Percentiles rank a stretch among this genome's conserved stretches.
These are phyloP conservation scores for Ceratina calcarata DNA, from an alignment of 1,140 invertebrate species.

Conservation along the genomic window DNA sequence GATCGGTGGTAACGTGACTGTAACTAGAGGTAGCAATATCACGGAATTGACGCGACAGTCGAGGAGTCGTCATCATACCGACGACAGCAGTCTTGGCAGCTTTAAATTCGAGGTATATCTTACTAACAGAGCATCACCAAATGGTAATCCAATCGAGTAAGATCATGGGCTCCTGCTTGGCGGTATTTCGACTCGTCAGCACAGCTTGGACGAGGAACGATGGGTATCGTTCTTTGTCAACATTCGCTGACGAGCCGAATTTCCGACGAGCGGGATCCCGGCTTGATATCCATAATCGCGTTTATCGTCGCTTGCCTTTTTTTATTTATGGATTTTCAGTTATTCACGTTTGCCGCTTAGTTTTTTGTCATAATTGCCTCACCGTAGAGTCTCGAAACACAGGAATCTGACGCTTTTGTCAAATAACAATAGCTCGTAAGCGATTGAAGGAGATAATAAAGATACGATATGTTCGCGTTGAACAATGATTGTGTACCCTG, in stretches of 20 bases:
- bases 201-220: too few species aligned
- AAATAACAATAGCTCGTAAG: neutral
- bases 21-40: constrained; percentile 78
- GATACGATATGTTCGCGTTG: neutral
- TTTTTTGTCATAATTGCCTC: neutral
- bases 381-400: neutral
- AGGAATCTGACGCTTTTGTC: constrained; percentile 4
- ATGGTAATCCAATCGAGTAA: constrained; percentile 3
- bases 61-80: constrained; percentile 84
- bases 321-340: constrained; percentile 9
- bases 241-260: too few species aligned
- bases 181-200: neutral
- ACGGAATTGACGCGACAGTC: constrained; percentile 79
- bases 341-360: constrained; percentile 13
- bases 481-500: neutral
- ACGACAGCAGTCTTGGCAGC: constrained; percentile 86
- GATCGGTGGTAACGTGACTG: constrained; percentile 76
- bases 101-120: constrained; percentile 85
- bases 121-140: constrained; percentile 22
- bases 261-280: too few species aligned
- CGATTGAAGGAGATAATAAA: neutral
- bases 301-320: neutral
- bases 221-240: too few species aligned
- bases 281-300: neutral
- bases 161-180: neutral